Conservation (phyloP, 1,140 invertebrate genomes). For the Danaus plexippus region DNA sequence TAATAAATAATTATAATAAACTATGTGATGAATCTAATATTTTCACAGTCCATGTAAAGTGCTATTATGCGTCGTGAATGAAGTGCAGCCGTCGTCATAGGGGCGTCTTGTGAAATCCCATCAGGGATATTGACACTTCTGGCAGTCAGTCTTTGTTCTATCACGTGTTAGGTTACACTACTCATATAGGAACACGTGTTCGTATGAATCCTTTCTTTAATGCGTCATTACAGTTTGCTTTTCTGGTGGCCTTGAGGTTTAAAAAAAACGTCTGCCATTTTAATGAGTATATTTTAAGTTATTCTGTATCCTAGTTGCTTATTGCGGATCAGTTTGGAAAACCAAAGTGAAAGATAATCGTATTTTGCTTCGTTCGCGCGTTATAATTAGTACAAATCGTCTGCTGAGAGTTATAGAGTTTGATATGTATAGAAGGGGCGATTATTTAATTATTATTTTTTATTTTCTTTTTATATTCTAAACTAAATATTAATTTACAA, state of each 20-base stretch:
- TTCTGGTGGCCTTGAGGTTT: no score
- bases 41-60: slow-evolving; percentile 54
- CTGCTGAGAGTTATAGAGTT: slow-evolving; percentile 38
- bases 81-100: slow-evolving; percentile 54
- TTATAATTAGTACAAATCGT: slow-evolving; percentile 69
- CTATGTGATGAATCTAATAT: slow-evolving; percentile 29
- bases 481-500: no score
- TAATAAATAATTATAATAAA: slow-evolving; percentile 2
- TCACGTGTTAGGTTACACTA: slow-evolving; percentile 59
- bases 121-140: slow-evolving; percentile 66
- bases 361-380: slow-evolving; percentile 55
- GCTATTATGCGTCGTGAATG: slow-evolving; percentile 52
- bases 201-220: slow-evolving; percentile 29
- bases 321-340: slow-evolving; percentile 18
- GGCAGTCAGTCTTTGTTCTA: slow-evolving; percentile 57
- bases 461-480: no score
- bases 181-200: slow-evolving; percentile 52
- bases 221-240: not conserved
- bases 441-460: no score
- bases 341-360: slow-evolving; percentile 56
- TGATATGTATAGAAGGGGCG: not conserved
- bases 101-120: slow-evolving; percentile 59
- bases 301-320: not conserved
- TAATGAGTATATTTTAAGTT: no score
- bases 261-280: no score